phyloP scores from a whole-genome alignment of 2,888 invertebrate species.

The Drosophila longiperda region DNA sequence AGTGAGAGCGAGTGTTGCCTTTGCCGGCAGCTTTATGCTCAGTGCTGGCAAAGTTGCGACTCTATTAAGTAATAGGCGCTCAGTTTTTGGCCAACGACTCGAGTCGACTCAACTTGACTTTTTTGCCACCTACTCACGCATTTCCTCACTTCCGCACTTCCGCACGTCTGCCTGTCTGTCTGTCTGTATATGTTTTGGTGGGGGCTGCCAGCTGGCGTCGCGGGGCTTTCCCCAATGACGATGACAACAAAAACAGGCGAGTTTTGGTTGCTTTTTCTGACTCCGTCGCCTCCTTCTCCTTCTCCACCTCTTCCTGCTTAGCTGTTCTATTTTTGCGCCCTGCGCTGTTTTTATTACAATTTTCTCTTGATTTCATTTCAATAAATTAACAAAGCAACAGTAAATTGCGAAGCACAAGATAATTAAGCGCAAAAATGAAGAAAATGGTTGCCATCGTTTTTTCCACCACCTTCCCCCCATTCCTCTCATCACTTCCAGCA shows the following conservation, averaged over 20 bases:
- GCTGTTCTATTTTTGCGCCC: neutral
- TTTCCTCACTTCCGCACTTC: conserved; percentile 26
- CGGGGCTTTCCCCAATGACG: conserved; percentile 35
- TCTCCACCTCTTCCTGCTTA: neutral
- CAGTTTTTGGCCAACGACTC: conserved; percentile 59
- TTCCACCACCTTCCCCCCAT: neutral
- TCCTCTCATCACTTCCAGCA: neutral
- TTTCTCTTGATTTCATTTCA: conserved; percentile 77
- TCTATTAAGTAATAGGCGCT: conserved; percentile 77
- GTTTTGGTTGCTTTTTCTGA: conserved; percentile 20
- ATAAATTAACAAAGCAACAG: conserved; percentile 77
- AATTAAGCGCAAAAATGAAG: conserved; percentile 61
- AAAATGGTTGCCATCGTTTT: conserved; percentile 45
- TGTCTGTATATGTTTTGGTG: neutral
- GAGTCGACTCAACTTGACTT: neutral
- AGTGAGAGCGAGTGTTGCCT: neutral
- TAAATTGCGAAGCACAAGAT: conserved; percentile 64
- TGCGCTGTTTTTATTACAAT: conserved; percentile 46
- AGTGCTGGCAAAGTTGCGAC: conserved; percentile 59
- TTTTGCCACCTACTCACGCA: conserved; percentile 49
- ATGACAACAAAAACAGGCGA: conserved; percentile 15
- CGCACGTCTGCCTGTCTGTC: conserved; percentile 31
- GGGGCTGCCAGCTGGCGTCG: neutral
- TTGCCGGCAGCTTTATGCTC: conserved; percentile 29
- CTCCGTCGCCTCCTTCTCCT: conserved; percentile 15